phyloP scores from a whole-genome alignment of 2,797 vertebrate species.

The Danio choprae region DNA sequence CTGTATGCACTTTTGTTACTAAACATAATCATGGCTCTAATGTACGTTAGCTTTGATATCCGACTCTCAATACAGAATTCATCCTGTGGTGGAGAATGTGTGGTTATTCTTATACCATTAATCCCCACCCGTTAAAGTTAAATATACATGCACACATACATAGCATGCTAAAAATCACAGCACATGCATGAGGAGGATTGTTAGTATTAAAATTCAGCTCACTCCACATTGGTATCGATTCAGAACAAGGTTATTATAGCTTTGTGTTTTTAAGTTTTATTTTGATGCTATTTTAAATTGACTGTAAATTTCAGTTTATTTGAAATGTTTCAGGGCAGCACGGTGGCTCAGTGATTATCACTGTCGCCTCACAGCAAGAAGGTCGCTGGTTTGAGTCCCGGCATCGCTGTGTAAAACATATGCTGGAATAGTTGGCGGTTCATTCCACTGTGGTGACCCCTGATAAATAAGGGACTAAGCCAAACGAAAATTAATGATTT shows the following conservation, averaged over 20 bases:
- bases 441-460: too few relatives aligned
- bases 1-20: neutral
- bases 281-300: too few relatives aligned
- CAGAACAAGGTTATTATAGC: neutral
- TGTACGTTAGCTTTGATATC: neutral
- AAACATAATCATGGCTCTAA: neutral
- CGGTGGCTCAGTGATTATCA: too few relatives aligned
- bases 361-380: too few relatives aligned
- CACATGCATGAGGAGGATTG: neutral
- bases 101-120: slow-evolving; percentile 4
- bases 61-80: slow-evolving; percentile 14
- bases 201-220: neutral
- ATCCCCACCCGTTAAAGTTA: slow-evolving; percentile 8
- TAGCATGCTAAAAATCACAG: neutral
- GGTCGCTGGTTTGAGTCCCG: too few relatives aligned
- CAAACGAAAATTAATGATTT: too few relatives aligned
- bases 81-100: neutral
- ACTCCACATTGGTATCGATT: neutral
- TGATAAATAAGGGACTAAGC: too few relatives aligned
- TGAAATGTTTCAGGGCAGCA: too few relatives aligned
- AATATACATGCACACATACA: neutral
- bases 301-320: too few relatives aligned
- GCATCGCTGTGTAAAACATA: too few relatives aligned
- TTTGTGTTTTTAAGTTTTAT: too few relatives aligned
- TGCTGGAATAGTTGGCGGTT: too few relatives aligned